Conservation (phyloP, 2,888 invertebrate species). For the Amblyteles armatorius region DNA sequence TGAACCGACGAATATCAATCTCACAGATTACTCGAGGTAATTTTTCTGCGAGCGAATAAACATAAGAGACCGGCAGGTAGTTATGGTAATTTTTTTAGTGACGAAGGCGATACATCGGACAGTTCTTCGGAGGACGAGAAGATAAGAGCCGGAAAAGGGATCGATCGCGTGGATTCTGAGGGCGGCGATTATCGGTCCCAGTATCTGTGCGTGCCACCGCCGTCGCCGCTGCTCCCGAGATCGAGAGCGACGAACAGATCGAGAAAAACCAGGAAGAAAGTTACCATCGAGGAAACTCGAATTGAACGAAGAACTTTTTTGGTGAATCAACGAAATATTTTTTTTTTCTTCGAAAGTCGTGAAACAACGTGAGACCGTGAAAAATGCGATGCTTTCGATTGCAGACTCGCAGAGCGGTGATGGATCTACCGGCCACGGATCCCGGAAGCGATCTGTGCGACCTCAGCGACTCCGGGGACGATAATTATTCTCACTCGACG, state of each 20-base stretch:
- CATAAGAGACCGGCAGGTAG: background rate
- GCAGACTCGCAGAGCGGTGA: constrained; percentile 82
- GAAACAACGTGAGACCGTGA: background rate
- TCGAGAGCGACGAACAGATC: constrained; percentile 73
- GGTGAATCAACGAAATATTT: constrained; percentile 12
- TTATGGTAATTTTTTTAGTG: constrained; percentile 85
- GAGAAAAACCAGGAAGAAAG: constrained; percentile 71
- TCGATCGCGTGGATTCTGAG: constrained; percentile 76
- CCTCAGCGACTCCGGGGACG: constrained; percentile 86
- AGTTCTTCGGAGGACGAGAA: constrained; percentile 88
- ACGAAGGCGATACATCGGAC: constrained; percentile 92
- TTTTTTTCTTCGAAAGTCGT: background rate
- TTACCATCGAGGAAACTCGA: constrained; percentile 68
- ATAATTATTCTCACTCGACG: constrained; percentile 81
- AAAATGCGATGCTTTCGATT: background rate
- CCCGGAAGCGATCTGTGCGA: constrained; percentile 88
- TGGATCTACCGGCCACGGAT: constrained; percentile 88
- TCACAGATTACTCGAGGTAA: constrained; percentile 96
- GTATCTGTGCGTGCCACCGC: constrained; percentile 88
- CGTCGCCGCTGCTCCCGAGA: constrained; percentile 88
- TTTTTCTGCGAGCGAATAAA: background rate
- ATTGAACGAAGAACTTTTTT: constrained; percentile 73
- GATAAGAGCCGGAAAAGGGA: constrained; percentile 73
- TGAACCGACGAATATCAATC: constrained; percentile 93
- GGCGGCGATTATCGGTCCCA: constrained; percentile 73